Evolutionary conservation across 2,797 vertebrate genomes (phyloP), one percentile per base, ranked within the genome.

Genomic region (Artibeus jamaicensis): DNA sequence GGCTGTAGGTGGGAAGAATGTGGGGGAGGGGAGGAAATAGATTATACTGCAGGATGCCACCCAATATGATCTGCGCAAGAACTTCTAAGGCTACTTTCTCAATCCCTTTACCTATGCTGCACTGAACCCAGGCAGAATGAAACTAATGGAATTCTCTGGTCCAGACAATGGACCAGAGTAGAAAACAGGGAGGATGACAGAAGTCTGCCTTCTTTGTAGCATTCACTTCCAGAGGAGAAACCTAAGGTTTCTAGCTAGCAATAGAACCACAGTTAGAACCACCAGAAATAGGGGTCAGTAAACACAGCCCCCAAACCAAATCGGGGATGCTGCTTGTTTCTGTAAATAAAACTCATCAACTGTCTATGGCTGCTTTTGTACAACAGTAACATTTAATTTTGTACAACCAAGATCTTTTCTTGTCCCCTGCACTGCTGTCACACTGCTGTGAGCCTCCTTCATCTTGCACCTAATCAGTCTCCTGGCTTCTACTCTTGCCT

Each of bases 161-260:
- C 16, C 53, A 59, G 14, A 82, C 29, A 87, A 81, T 73, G 76
- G 39, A 34, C 50, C n/a, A 88, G 67, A 81, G 39, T 76, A 37
- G 65, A 50, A 95, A 90, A 70, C 1, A 74, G 37, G 5, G 29
- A 21, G 86, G 53, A 87, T 65, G 53, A 86, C 34, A 86, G 9
- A 86, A 32, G 32, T 78, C 85, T 92, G 55, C 42, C 32, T 89
- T 95, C 46, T 92, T 95, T 86, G 59, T 86, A 89, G 67, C 39
- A 68, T 82, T 83, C 86, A 92, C 24, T 96, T 42, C 34, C 48
- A 88, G 26, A 76, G 21, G 39, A 93, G 55, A 96, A 82, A 91
- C 32, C 1, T 34, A 89, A 62, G 37, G n/a, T 86, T 89, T 59
- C 48, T 68, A 78, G 42, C n/a, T 68, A 79, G 55, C 48, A 90